Evolutionary conservation across 2,888 invertebrate species (phyloP).

Genomic region (Agrotis exclamationis): DNA sequence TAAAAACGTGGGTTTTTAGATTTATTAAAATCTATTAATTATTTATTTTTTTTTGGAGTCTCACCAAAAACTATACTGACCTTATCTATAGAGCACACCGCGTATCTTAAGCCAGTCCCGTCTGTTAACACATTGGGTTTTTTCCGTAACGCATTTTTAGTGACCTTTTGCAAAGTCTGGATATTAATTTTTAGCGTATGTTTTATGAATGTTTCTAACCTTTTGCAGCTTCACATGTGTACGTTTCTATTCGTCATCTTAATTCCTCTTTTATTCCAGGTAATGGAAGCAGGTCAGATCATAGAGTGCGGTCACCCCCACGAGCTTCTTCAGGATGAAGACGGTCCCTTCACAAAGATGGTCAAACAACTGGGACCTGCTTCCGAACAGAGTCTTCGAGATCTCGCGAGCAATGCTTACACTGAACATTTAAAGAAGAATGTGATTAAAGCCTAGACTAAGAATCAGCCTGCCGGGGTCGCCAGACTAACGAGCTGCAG

Average conservation of each 20-base stretch:
- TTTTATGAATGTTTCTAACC: background rate
- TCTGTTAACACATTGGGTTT: background rate
- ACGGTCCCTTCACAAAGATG: constrained; percentile 92
- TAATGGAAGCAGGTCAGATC: constrained; percentile 92
- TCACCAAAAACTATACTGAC: background rate
- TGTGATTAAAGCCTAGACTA: constrained; percentile 18
- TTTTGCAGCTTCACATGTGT: background rate
- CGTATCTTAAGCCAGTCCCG: background rate
- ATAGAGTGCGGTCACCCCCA: constrained; percentile 94
- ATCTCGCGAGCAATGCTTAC: constrained; percentile 81
- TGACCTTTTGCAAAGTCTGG: background rate
- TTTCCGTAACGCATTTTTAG: background rate
- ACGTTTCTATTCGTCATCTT: background rate
- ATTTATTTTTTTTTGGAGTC: no score
- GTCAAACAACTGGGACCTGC: constrained; percentile 92
- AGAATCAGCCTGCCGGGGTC: background rate
- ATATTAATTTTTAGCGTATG: background rate
- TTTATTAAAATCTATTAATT: no score
- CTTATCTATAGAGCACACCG: background rate
- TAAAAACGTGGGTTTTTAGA: no score
- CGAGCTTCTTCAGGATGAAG: constrained; percentile 89
- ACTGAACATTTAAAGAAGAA: constrained; percentile 75
- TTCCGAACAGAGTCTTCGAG: constrained; percentile 84
- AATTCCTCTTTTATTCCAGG: constrained; percentile 68
- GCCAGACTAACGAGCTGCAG: no score